Conservation (phyloP, 2,888 invertebrate species). For the Limenitis camilla region DNA sequence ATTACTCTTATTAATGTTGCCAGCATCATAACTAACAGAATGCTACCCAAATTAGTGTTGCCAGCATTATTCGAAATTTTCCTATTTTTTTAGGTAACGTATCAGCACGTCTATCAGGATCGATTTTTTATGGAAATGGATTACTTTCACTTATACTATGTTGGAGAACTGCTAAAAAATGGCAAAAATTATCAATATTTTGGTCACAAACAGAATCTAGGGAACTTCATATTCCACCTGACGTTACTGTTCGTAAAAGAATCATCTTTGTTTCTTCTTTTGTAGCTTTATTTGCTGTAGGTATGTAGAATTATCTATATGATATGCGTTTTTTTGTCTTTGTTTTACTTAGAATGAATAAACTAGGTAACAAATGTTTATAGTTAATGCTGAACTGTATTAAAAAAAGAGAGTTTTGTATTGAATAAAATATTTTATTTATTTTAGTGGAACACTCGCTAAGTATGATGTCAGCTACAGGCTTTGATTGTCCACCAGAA, state of each 20-base stretch:
- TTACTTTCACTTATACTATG: constrained; percentile 68
- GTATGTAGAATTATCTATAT: constrained; percentile 11
- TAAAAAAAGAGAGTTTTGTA: too few relatives aligned
- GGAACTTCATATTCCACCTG: constrained; percentile 35
- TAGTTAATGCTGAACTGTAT: neutral
- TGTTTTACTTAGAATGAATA: too few relatives aligned
- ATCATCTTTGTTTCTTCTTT: constrained; percentile 36
- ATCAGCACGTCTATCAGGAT: constrained; percentile 48
- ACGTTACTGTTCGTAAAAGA: constrained; percentile 36
- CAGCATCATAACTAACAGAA: too few relatives aligned
- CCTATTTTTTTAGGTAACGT: constrained; percentile 36
- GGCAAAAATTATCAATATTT: constrained; percentile 37
- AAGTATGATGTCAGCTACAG: constrained; percentile 74
- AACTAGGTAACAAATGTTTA: too few relatives aligned
- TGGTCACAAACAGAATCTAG: constrained; percentile 43
- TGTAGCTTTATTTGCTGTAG: constrained; percentile 36
- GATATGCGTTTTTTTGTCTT: too few relatives aligned
- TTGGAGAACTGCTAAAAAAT: constrained; percentile 50
- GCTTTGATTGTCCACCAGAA: constrained; percentile 39
- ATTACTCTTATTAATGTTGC: too few relatives aligned
- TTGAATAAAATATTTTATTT: neutral
- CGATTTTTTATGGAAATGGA: constrained; percentile 73
- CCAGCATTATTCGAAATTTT: too few relatives aligned
- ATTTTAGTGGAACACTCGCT: constrained; percentile 76
- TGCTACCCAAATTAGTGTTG: too few relatives aligned